Evolutionary conservation across 1,140 invertebrate genomes (phyloP).

Genomic region (Maconellicoccus hirsutus): DNA sequence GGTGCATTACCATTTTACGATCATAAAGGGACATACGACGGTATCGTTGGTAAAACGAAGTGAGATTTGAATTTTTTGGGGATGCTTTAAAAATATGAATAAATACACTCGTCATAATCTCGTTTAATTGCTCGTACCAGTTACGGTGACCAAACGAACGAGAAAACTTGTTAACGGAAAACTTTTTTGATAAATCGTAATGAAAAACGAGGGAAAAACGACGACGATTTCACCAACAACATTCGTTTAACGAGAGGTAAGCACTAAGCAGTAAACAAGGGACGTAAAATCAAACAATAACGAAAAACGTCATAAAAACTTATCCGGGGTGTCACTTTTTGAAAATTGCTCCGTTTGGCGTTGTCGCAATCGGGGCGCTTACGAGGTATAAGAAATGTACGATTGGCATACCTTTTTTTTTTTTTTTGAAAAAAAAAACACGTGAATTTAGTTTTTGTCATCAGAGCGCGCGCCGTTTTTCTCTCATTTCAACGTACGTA

Average conservation of each 20-base stretch:
- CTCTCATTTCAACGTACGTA: not conserved
- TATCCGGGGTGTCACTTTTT: constrained; percentile 7
- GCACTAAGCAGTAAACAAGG: constrained; percentile 1
- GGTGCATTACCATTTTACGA: not conserved
- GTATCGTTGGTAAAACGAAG: not conserved
- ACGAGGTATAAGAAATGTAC: constrained; percentile 5
- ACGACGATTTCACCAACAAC: not conserved
- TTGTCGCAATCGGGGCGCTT: not conserved
- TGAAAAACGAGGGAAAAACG: not conserved
- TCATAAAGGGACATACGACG: not conserved
- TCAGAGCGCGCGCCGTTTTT: constrained; percentile 11
- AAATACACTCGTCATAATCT: too few relatives aligned
- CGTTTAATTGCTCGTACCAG: too few relatives aligned
- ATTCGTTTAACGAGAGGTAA: constrained; percentile 8
- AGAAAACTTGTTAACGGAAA: not conserved
- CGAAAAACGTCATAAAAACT: constrained; percentile 9
- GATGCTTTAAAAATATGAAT: too few relatives aligned
- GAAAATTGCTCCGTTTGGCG: constrained; percentile 7
- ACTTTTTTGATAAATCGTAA: not conserved
- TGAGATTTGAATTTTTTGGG: not conserved
- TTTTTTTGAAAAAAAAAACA: constrained; percentile 8
- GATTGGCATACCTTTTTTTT: not conserved
- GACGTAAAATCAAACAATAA: constrained; percentile 9
- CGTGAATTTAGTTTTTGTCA: constrained; percentile 16
- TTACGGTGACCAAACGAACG: not conserved